A percentile compares a stretch with the other conserved stretches of the same genome.
These are phyloP conservation scores for Acrocephalus arundinaceus DNA, from an alignment of 2,113 vertebrate species.

Conservation along the genomic window DNA sequence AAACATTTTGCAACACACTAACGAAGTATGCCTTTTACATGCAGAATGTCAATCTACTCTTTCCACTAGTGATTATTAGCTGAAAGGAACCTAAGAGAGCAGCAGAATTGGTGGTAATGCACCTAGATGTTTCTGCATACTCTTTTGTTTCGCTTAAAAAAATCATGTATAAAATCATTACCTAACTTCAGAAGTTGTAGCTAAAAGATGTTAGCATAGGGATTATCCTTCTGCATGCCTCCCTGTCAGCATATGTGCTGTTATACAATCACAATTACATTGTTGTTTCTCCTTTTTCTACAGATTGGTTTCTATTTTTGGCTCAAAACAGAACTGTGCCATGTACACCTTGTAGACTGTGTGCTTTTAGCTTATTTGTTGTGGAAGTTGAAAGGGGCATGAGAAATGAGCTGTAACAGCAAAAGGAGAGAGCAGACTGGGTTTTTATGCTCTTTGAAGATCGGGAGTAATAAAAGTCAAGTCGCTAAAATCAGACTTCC, in stretches of 20 bases:
- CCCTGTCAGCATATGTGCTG: rapidly evolving
- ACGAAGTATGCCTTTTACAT: not conserved
- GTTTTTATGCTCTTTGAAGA: not conserved
- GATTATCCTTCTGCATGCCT: not conserved
- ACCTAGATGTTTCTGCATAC: not conserved
- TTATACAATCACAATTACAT: not conserved
- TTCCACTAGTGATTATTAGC: not conserved
- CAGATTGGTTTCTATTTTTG: not conserved
- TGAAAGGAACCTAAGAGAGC: not conserved
- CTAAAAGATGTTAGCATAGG: not conserved
- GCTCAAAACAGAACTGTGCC: not conserved
- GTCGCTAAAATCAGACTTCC: not conserved
- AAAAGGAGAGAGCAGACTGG: not conserved
- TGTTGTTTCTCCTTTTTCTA: not conserved
- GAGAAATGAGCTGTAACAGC: not conserved
- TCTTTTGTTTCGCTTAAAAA: not conserved
- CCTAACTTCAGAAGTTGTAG: not conserved
- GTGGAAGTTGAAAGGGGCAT: not conserved
- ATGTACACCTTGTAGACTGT: not conserved
- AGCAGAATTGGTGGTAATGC: not conserved
- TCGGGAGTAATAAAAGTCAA: not conserved
- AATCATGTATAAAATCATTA: not conserved
- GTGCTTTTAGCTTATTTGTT: not conserved
- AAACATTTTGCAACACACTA: not conserved
- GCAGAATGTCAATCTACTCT: not conserved